Evolutionary conservation across 2,797 vertebrate species (phyloP), one percentile per base, ranked within the genome.

Genomic region (Eleutherodactylus coqui): DNA sequence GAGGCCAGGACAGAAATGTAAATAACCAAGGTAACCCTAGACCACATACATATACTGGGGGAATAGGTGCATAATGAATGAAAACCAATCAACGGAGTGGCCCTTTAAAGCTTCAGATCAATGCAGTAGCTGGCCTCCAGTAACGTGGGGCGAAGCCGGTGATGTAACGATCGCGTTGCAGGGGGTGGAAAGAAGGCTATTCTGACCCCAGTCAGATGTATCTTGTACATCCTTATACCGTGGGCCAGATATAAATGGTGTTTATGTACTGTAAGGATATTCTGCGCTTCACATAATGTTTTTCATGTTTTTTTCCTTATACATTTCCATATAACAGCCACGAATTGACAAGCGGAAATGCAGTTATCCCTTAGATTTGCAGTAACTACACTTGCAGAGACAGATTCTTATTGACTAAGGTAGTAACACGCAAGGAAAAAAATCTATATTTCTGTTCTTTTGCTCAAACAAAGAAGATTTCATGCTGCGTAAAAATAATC

Each of bases 361-460:
- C 49, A 14, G 51, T 58, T 70, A 36, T 41, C 27, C 75, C 2
- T 62, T 47, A 60, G 76, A 45, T 81, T 47, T 62, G n/a, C 43
- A 55, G 77, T 38, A 75, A 58, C 38, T 75, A 64, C 69, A 47
- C 76, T 85, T 73, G 34, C 49, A 16, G 24, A 78, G 76, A 72
- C 76, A 47, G 70, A 58, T 75, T 86, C 55, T 32, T 75, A 64
- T 81, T 75, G 49, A 45, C 58, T 34, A 32, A 41, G 38, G 38
- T 47, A 53, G 49, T 32, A 72, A 69, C 47, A 29, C 8, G n/a
- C 53, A 14, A 64, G 67, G 62, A 38, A 24, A 78, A 87, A 87
- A 83, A 87, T 87, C 80, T 51, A 83, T 87, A 83, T 83, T 83
- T 67, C 69, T 83, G 43, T 87, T 76, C 51, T 83, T 79, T 60